These are phyloP conservation scores for Tetragnatha versicolor DNA, from an alignment of 1,140 invertebrate species.

Conservation along the genomic window DNA sequence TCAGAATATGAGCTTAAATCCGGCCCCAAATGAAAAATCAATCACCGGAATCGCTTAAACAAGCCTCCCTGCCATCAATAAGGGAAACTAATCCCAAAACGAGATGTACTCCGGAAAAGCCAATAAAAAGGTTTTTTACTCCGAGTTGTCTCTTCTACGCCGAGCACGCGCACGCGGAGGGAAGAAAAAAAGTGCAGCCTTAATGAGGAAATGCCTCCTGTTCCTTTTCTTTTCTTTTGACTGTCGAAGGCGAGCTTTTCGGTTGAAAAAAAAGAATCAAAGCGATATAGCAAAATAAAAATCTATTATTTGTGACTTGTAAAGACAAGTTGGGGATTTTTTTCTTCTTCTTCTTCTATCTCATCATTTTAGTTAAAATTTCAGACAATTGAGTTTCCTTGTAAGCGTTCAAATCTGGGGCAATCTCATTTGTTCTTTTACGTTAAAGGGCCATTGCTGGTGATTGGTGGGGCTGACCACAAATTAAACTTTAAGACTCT, in stretches of 20 bases:
- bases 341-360: too few species aligned
- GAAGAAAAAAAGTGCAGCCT: constrained; percentile 38
- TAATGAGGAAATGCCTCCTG: constrained; percentile 29
- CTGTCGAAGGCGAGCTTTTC: neutral
- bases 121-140: constrained; percentile 41
- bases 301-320: constrained; percentile 54
- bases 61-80: constrained; percentile 28
- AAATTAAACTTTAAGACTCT: neutral
- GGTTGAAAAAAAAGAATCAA: neutral
- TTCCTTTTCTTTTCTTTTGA: constrained; percentile 5
- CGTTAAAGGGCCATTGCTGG: constrained; percentile 32
- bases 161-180: constrained; percentile 26
- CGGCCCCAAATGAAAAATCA: constrained; percentile 9
- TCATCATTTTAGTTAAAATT: constrained; percentile 52
- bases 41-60: neutral
- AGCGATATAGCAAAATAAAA: constrained; percentile 39
- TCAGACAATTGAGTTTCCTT: constrained; percentile 55
- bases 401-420: constrained; percentile 52
- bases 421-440: constrained; percentile 47
- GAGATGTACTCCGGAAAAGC: constrained; percentile 29
- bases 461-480: constrained; percentile 18
- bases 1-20: constrained; percentile 3
- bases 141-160: constrained; percentile 5
- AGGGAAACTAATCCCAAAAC: constrained; percentile 24
- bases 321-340: constrained; percentile 52